Evolutionary conservation across 2,888 invertebrate species (phyloP), one percentile per base, ranked within the genome.

Genomic region (Dryobota labecula): DNA sequence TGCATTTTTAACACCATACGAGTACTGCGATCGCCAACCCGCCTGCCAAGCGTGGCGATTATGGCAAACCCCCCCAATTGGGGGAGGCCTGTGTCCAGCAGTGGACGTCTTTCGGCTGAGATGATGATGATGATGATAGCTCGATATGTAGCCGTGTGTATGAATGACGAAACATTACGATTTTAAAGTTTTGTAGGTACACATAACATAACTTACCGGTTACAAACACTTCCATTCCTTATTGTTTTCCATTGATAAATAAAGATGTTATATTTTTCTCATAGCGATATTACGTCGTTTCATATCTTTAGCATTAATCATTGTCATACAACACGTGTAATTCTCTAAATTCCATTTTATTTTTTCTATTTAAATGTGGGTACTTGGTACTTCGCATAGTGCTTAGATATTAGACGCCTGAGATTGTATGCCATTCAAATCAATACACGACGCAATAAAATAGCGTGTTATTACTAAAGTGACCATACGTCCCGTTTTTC

Each of bases 241-340:
- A 53, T 24, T 71, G 51, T 49, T 66, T 51, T 24, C 51, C 41
- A 45, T 51, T 51, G 49, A 43, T 68, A 18, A 15, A 61, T 54
- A 60, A 64, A 20, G 15, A 64, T 51, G 38, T 49, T 51, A 30
- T 53, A 47, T 45, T 58, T 53, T 62, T 65, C 30, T 38, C 33
- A 6, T 30, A 27, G 20, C 13, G 27, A 24, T 54, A n/a, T 57
- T 47, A 9, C 2, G 54, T 27, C 36, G 54, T 69, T 36, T 38
- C 53, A 54, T 63, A 54, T 38, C 62, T 66, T 53, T 24, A 6
- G 24, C 18, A 49, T 77, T 66, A 66, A 53, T 71, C 51, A 54
- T 51, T 33, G 4, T 2, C 45, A 6, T 51, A 1, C 5, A 20
- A 51, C 54, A 70, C 70, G 70, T 76, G 54, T 65, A 61, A 51